These are phyloP conservation scores for Crioceris asparagi DNA, from an alignment of 2,888 invertebrate genomes.

Conservation along the genomic window DNA sequence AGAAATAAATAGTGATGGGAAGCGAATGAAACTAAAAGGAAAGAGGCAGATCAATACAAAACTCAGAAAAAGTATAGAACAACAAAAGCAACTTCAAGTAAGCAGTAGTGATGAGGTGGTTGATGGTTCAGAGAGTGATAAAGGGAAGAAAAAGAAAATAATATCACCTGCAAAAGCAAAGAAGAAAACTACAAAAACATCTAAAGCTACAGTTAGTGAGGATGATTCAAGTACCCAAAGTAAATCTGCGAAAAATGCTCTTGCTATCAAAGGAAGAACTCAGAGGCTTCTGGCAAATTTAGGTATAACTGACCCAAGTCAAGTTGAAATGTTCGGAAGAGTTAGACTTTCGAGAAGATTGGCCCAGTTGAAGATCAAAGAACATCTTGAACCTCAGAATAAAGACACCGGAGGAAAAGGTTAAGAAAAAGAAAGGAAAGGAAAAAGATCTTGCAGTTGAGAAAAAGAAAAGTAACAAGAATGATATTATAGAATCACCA, in stretches of 20 bases:
- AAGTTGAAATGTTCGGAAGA: constrained; percentile 47
- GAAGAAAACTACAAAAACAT: constrained; percentile 22
- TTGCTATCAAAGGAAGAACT: too few species aligned
- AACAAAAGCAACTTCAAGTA: constrained; percentile 39
- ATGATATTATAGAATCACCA: too few species aligned
- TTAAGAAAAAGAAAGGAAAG: too few species aligned
- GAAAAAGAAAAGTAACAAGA: too few species aligned
- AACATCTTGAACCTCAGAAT: too few species aligned
- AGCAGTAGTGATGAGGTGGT: constrained; percentile 41
- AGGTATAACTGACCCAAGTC: constrained; percentile 37
- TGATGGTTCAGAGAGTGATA: constrained; percentile 24
- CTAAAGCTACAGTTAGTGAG: constrained; percentile 11
- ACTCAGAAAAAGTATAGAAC: constrained; percentile 40
- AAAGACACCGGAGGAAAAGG: too few species aligned
- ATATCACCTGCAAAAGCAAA: too few species aligned
- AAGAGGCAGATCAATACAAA: constrained; percentile 30
- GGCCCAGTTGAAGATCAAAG: constrained; percentile 77
- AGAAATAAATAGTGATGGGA: constrained; percentile 17
- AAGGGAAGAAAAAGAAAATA: too few species aligned
- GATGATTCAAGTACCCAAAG: constrained; percentile 14
- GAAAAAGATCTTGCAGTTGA: too few species aligned
- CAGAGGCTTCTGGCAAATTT: too few species aligned
- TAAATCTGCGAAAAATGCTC: too few species aligned
- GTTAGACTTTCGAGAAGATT: constrained; percentile 75
- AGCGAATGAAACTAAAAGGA: constrained; percentile 26